These are phyloP conservation scores for Amia ocellicauda DNA, from an alignment of 2,113 vertebrate species.

Conservation along the genomic window DNA sequence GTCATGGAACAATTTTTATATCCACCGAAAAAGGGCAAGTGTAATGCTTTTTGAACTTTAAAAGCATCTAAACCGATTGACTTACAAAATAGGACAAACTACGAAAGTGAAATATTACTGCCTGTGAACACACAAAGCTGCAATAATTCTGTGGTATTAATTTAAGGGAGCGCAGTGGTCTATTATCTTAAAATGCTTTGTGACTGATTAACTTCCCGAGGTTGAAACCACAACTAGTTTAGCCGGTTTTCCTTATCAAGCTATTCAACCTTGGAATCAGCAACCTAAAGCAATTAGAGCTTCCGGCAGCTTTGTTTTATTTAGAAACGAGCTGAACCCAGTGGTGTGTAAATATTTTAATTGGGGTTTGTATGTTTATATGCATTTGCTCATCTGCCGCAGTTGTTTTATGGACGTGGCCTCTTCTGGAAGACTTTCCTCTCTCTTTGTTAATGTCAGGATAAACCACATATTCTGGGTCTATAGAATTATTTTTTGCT, in stretches of 20 bases:
- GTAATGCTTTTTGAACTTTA: too few species aligned
- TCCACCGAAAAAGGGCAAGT: too few species aligned
- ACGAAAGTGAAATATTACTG: too few species aligned
- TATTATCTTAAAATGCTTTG: too few species aligned
- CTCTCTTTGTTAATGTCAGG: background rate
- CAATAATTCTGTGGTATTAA: too few species aligned
- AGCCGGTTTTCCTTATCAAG: background rate
- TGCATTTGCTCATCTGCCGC: background rate
- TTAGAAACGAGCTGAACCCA: background rate
- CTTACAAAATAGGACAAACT: too few species aligned
- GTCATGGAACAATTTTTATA: too few species aligned
- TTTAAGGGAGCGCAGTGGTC: too few species aligned
- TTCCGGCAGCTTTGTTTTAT: background rate
- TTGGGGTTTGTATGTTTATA: background rate
- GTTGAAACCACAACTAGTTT: background rate
- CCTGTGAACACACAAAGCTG: too few species aligned
- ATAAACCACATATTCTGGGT: background rate
- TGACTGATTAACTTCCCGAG: too few species aligned
- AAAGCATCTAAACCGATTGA: too few species aligned
- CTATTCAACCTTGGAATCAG: background rate
- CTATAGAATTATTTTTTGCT: conserved; percentile 1
- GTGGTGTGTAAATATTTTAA: background rate
- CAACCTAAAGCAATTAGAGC: background rate
- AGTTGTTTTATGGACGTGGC: background rate
- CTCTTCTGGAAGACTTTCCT: background rate